These are phyloP conservation scores for Peromyscus nudipes DNA, from an alignment of 2,797 vertebrate species.

Conservation along the genomic window DNA sequence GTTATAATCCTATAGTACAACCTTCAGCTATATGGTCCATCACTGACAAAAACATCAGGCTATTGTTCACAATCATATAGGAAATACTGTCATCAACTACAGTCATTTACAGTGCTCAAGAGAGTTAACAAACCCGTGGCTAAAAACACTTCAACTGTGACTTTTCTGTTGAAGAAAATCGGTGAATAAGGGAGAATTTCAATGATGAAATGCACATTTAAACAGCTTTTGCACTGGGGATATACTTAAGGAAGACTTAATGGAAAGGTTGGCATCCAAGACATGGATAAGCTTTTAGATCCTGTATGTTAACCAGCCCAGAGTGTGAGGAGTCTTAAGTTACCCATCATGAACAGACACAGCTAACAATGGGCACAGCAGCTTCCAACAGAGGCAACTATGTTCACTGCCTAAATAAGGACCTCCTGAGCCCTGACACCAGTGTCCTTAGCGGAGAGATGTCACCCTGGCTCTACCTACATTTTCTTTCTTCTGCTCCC, in stretches of 20 bases:
- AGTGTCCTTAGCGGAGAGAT: no score
- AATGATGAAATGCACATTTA: constrained; percentile 3
- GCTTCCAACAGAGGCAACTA: constrained; percentile 60
- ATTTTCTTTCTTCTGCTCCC: no score
- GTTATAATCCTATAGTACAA: neutral
- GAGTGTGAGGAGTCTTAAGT: neutral
- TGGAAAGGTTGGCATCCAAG: constrained; percentile 32
- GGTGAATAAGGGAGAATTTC: neutral
- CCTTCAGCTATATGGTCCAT: neutral
- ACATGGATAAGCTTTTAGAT: constrained; percentile 55
- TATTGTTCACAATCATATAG: neutral
- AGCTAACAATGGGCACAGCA: neutral
- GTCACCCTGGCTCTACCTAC: neutral
- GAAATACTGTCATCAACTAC: neutral
- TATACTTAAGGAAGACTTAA: constrained; percentile 25
- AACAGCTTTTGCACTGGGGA: constrained; percentile 31
- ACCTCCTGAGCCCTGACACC: constrained; percentile 20
- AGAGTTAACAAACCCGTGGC: neutral
- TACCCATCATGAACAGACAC: constrained; percentile 60
- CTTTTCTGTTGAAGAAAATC: constrained; percentile 46
- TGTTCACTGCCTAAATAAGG: constrained; percentile 46
- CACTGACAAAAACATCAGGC: neutral
- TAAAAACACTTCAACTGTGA: neutral
- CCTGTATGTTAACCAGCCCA: constrained; percentile 10
- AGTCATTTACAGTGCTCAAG: neutral